A percentile compares a stretch with the other conserved stretches of the same genome.
These are phyloP conservation scores for Elmis aenea DNA, from an alignment of 2,888 invertebrate genomes.

Conservation along the genomic window DNA sequence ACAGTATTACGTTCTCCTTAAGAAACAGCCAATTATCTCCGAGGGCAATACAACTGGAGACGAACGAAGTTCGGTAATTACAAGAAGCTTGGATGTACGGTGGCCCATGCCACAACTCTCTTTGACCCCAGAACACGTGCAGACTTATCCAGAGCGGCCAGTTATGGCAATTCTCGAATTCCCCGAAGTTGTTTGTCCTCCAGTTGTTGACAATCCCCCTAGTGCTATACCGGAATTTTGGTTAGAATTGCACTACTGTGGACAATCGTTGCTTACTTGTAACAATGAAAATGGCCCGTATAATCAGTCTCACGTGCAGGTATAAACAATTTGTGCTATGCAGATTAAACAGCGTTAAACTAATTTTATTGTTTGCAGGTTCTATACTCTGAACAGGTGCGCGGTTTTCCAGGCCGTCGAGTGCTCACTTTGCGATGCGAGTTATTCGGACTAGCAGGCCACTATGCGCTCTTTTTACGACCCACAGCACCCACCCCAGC, in stretches of 20 bases:
- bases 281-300: constrained; percentile 46
- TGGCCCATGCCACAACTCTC: constrained; percentile 72
- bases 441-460: constrained; percentile 76
- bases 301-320: constrained; percentile 50
- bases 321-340: constrained; percentile 23
- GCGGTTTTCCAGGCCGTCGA: constrained; percentile 66
- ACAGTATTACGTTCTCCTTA: constrained; percentile 54
- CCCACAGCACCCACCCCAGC: constrained; percentile 61
- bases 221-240: constrained; percentile 62
- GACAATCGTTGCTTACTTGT: constrained; percentile 68
- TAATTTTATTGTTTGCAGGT: constrained; percentile 47
- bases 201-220: constrained; percentile 52
- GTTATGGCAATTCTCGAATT: constrained; percentile 73
- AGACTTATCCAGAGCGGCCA: constrained; percentile 72
- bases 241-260: constrained; percentile 77
- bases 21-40: constrained; percentile 32
- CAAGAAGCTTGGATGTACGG: constrained; percentile 68
- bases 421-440: constrained; percentile 69
- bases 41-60: constrained; percentile 29
- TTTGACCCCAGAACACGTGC: constrained; percentile 69
- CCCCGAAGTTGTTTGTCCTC: constrained; percentile 65
- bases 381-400: constrained; percentile 72
- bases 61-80: constrained; percentile 30
- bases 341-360: not conserved
- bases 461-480: constrained; percentile 69